Base-by-base conservation (phyloP, 2,888 invertebrate genomes). In the Yponomeuta evonymella region DNA sequence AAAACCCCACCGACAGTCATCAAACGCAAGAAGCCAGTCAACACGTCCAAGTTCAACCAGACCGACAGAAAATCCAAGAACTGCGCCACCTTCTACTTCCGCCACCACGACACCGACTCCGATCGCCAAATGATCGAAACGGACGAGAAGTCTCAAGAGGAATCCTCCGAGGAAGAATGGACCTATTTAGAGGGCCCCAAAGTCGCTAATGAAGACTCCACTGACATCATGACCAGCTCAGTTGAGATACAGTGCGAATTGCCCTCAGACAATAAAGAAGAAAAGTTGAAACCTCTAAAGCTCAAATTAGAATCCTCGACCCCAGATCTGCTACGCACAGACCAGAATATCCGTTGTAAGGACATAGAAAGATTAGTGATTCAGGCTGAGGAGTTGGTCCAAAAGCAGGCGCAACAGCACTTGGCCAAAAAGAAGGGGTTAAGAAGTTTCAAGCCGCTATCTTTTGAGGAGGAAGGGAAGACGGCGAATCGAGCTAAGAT, bases 81-180 rank as follows among this genome's bases (percentile, higher is more conserved):
- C 84, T 94, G 95, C 83, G 97, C 95, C 76, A 96, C 95, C 73
- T 97, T 96, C 87, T 97, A 97, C 88, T 97, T 96, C 87, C 96
- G 94, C 84, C 97, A 97, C 85, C 94, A 95, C 85, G 97, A 97
- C 83, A 97, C 97, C 15, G 97, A 97, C 84, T 96, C 96, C 12
- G 97, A 97, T 83, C 93, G 94, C 82, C 95, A 95, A 79, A 91
- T 93, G 82, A 84, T 91, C 74, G 85, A 93, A 80, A 89, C 93
- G 70, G 85, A 89, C 67, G 89, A 90, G 71, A 89, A 90, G 72
- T 89, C 88, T 11, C 89, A 89, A 73, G 91, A 89, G 68, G 93
- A 93, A 76, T 90, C 90, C 0, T 89, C 90, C 0, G 91, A 92
- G 75, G 92, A 93, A 75, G 92, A 95, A 85, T 95, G 95, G 95